Evolutionary conservation across 2,797 vertebrate genomes (phyloP).

Genomic region (Myotis vivesi): DNA sequence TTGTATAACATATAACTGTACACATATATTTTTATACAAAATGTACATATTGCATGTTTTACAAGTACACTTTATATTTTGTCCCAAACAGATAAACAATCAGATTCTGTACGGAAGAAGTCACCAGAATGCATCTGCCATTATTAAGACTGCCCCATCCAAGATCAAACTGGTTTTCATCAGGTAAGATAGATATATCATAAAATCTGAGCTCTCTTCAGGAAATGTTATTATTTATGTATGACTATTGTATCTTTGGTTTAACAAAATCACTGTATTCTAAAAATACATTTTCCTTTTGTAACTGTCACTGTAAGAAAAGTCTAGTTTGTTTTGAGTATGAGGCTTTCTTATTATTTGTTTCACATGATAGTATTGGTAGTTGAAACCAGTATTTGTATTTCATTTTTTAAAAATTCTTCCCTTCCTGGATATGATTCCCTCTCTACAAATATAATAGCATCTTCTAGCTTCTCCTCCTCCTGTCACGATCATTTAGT

Average conservation of each 20-base stretch:
- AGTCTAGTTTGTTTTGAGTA: not conserved
- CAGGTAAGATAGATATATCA: slow-evolving; percentile 87
- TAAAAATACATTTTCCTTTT: slow-evolving; percentile 21
- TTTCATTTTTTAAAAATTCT: not conserved
- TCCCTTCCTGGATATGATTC: not conserved
- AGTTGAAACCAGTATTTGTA: not conserved
- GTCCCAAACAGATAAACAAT: slow-evolving; percentile 90
- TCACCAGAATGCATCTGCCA: slow-evolving; percentile 96
- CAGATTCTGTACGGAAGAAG: slow-evolving; percentile 96
- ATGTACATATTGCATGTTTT: not conserved
- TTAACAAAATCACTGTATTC: not conserved
- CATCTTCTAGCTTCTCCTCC: not conserved
- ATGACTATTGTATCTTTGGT: not conserved
- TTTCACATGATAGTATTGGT: not conserved
- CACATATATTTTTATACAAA: not conserved
- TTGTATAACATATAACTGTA: not conserved
- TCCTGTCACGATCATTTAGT: not conserved
- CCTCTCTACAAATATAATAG: not conserved
- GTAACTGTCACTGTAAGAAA: slow-evolving; percentile 2
- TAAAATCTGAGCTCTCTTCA: not conserved
- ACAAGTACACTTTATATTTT: slow-evolving; percentile 55
- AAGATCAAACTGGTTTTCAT: slow-evolving; percentile 95
- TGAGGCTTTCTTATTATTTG: not conserved
- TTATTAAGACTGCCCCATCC: slow-evolving; percentile 92
- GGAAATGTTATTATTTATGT: not conserved